These are phyloP conservation scores for Psittacula cyanocephala DNA, from an alignment of 2,113 vertebrate genomes.

Conservation along the genomic window DNA sequence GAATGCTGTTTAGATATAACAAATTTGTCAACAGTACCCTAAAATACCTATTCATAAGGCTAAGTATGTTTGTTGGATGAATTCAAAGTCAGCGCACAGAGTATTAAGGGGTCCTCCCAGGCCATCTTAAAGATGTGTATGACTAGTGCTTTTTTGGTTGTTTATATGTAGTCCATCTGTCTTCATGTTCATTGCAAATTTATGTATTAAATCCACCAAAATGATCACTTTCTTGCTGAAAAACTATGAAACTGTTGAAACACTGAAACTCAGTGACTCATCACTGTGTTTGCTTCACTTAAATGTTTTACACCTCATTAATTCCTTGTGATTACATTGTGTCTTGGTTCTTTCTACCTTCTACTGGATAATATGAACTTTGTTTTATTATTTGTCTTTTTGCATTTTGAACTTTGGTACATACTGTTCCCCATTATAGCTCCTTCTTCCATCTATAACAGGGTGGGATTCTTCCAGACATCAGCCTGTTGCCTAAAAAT, in stretches of 20 bases:
- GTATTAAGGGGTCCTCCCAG: neutral
- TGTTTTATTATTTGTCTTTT: neutral
- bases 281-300: neutral
- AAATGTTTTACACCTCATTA: neutral
- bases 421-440: neutral
- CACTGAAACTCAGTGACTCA: neutral
- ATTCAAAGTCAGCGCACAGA: neutral
- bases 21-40: neutral
- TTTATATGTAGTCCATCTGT: neutral
- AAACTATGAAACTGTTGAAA: neutral
- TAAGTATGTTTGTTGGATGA: neutral
- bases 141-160: neutral
- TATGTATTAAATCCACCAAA: neutral
- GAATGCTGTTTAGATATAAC: neutral
- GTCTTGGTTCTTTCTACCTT: neutral
- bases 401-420: neutral
- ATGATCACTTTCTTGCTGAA: neutral
- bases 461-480: neutral
- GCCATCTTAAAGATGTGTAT: neutral
- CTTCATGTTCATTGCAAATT: neutral
- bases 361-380: neutral
- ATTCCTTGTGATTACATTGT: neutral
- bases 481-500: neutral
- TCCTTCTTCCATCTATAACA: neutral
- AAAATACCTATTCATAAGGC: neutral